These are phyloP conservation scores for Mohoua ochrocephala DNA, from an alignment of 2,113 vertebrate species.

Conservation along the genomic window DNA sequence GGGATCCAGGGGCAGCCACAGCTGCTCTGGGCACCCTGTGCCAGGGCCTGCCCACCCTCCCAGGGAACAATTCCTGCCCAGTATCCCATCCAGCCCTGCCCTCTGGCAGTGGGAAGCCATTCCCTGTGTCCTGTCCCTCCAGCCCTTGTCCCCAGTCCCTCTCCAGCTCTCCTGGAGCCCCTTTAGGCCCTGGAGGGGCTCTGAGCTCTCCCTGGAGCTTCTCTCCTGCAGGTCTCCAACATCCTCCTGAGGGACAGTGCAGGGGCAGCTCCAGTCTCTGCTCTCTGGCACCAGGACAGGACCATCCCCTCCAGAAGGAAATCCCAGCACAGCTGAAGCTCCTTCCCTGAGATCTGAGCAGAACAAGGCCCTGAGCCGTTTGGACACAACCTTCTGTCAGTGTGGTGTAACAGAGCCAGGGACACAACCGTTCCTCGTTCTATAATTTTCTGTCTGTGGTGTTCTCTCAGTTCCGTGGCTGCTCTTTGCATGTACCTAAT, in stretches of 20 bases:
- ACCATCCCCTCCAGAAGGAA: not conserved
- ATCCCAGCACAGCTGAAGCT: not conserved
- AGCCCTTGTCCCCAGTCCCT: not conserved
- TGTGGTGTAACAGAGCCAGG: rapidly evolving
- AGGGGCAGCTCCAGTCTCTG: not conserved
- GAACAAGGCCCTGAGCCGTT: not conserved
- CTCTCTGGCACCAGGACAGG: not conserved
- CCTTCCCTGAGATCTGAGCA: not conserved
- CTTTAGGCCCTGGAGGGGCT: not conserved
- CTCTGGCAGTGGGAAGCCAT: not conserved
- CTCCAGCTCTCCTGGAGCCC: not conserved
- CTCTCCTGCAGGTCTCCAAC: not conserved
- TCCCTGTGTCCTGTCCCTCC: not conserved
- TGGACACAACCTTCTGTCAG: not conserved
- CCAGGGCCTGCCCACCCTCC: not conserved
- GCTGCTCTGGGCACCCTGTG: not conserved
- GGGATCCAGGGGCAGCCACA: not conserved
- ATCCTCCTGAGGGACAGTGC: no score
- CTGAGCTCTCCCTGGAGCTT: not conserved
- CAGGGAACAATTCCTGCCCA: not conserved
- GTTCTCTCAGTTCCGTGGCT: not conserved
- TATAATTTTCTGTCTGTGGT: rapidly evolving
- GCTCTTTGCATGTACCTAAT: not conserved
- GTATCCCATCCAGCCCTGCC: rapidly evolving
- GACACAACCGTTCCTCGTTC: rapidly evolving